phyloP scores from a whole-genome alignment of 2,797 vertebrate species.

The Chelmon rostratus region DNA sequence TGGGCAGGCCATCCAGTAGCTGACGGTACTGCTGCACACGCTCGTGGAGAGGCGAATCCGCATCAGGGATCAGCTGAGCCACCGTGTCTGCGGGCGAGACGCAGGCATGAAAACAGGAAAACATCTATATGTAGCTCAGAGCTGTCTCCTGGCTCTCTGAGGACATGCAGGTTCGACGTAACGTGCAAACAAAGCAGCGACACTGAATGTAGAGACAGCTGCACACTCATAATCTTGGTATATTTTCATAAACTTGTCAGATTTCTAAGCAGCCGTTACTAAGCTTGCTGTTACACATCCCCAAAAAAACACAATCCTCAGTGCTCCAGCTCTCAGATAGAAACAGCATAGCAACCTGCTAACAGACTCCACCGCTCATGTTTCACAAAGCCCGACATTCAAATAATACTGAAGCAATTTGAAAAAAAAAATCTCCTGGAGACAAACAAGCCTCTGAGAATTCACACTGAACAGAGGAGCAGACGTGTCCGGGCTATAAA shows the following conservation, averaged over 20 bases:
- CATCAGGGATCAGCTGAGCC: slow-evolving; percentile 92
- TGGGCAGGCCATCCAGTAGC: slow-evolving; percentile 95
- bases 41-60: slow-evolving; percentile 87
- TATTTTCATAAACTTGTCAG: slow-evolving; percentile 1
- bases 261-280: slow-evolving; percentile 36
- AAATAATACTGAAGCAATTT: neutral
- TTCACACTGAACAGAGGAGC: neutral
- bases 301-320: slow-evolving; percentile 27
- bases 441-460: slow-evolving; percentile 1
- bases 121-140: slow-evolving; percentile 4
- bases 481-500: neutral
- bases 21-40: slow-evolving; percentile 96
- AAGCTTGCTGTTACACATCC: slow-evolving; percentile 6
- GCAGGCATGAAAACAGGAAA: neutral
- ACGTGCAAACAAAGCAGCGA: neutral
- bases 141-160: neutral
- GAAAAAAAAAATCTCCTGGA: neutral
- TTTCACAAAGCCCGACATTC: slow-evolving; percentile 37
- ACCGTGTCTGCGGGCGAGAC: slow-evolving; percentile 87
- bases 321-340: slow-evolving; percentile 20
- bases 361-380: slow-evolving; percentile 1
- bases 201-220: neutral
- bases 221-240: neutral
- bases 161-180: neutral
- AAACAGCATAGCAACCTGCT: slow-evolving; percentile 35